Evolutionary conservation across 2,113 vertebrate genomes (phyloP), one percentile per base, ranked within the genome.

Genomic region (Austrofundulus limnaeus): DNA sequence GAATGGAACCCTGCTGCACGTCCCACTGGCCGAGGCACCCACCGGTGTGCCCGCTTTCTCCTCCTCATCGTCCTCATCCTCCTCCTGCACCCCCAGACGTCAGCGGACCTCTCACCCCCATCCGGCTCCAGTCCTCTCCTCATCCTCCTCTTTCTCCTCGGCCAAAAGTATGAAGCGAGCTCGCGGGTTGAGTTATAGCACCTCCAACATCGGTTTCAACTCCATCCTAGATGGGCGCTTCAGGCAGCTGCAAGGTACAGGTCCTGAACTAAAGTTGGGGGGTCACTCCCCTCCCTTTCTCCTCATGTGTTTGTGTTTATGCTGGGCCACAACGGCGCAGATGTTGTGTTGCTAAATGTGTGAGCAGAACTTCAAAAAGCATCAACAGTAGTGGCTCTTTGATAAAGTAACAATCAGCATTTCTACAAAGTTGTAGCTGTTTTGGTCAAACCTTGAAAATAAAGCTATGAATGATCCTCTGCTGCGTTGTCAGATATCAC

Each of bases 221-320:
- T 90, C 92, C 70, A 84, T 92, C 80, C 85, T 92, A 75, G 92
- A 94, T 7, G 92, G 92, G 42, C 90, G 92, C 76, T 93, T 94
- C 78, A 85, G 92, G 66, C 92, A 93, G 79, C 62, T 94, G 83
- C 92, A 94, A 94, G 92, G 92, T 94, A 94, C 71, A n/a, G 49
- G 38, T 42, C 46, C 57, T 9, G 58, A 14, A 17, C 31, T 47
- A 16, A n/a, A 48, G 37, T 12, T 48, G 11, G 28, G 52, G 66
- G 48, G 37, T 70, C n/a, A 60, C 19, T 54, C 78, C 76, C 80
- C 83, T 78, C 71, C 66, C 69, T 58, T 61, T 45, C 25, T 23
- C 31, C 51, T 69, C 63, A 54, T 60, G 54, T 64, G 56, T 61
- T 54, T 70, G 50, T 53, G 63, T 59, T 50, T 10, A 45, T 67